Percentiles rank a stretch among this genome's conserved stretches.
These are phyloP conservation scores for Dexiosoma caninum DNA, from an alignment of 2,888 invertebrate genomes.

Conservation along the genomic window DNA sequence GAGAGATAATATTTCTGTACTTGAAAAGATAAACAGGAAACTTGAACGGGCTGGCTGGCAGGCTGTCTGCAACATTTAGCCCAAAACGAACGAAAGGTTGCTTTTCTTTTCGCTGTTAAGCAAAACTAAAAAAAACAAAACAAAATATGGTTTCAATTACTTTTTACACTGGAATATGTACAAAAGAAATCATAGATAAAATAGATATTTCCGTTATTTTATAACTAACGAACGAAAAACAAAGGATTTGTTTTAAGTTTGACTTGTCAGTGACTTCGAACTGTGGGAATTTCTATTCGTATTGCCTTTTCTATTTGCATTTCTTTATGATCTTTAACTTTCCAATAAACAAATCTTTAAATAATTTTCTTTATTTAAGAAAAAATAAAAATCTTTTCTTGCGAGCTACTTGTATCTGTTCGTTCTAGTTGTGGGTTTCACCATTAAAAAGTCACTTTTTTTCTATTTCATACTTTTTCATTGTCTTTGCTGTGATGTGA, in stretches of 20 bases:
- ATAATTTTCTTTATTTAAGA: conserved; percentile 35
- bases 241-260: conserved; percentile 50
- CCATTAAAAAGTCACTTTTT: background rate
- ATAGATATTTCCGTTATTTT: conserved; percentile 57
- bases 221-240: conserved; percentile 40
- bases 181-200: conserved; percentile 31
- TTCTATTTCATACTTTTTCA: background rate
- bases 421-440: conserved; percentile 48
- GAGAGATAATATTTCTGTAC: conserved; percentile 70
- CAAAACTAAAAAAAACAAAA: too few species aligned
- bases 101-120: background rate
- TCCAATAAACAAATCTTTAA: conserved; percentile 54
- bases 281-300: conserved; percentile 52
- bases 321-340: conserved; percentile 56
- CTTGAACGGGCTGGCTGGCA: background rate
- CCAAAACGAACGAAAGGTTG: conserved; percentile 58
- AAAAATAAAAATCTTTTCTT: background rate
- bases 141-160: conserved; percentile 62
- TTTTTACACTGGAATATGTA: background rate
- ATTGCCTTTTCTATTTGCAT: too few species aligned
- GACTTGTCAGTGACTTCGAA: conserved; percentile 12
- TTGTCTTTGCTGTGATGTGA: background rate
- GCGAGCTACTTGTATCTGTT: conserved; percentile 36
- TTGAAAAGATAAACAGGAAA: conserved; percentile 2
- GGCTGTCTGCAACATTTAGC: conserved; percentile 63